Evolutionary conservation across 2,888 invertebrate genomes (phyloP).

Genomic region (Melanotus villosus): DNA sequence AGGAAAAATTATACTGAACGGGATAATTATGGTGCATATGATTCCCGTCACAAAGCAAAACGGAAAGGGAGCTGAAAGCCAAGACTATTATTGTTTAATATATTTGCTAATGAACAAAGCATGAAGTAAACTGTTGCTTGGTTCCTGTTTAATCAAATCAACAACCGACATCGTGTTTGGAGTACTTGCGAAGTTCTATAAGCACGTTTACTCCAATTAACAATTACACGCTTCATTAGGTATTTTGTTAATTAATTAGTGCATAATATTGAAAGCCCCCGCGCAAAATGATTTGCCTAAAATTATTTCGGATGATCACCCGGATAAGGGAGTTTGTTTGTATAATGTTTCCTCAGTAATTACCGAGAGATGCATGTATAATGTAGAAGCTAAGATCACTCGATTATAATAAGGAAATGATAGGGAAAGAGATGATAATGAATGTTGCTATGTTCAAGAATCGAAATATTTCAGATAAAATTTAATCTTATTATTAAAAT

Average conservation of each 20-base stretch:
- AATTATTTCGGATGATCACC: conserved; percentile 13
- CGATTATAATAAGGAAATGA: not conserved
- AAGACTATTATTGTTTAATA: conserved; percentile 19
- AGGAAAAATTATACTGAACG: not conserved
- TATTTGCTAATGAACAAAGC: conserved; percentile 30
- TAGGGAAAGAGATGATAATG: no score
- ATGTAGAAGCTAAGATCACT: not conserved
- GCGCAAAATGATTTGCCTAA: conserved; percentile 10
- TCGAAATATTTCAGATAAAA: no score
- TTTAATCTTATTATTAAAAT: no score
- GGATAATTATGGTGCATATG: conserved; percentile 12
- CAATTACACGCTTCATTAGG: conserved; percentile 42
- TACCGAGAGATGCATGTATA: not conserved
- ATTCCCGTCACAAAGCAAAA: conserved; percentile 10
- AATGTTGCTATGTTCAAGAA: no score
- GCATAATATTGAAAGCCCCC: conserved; percentile 25
- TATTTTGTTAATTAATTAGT: conserved; percentile 45
- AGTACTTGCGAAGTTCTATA: conserved; percentile 39
- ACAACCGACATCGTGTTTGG: conserved; percentile 37
- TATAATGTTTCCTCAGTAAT: not conserved
- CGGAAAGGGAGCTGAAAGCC: conserved; percentile 13
- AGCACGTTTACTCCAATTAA: conserved; percentile 43
- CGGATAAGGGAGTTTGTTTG: not conserved
- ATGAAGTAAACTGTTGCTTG: conserved; percentile 38
- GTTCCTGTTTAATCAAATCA: conserved; percentile 42